Percentiles rank a stretch among this genome's conserved stretches.
These are phyloP conservation scores for Zaprionus gabonicus DNA, from an alignment of 1,140 invertebrate species.

Conservation along the genomic window DNA sequence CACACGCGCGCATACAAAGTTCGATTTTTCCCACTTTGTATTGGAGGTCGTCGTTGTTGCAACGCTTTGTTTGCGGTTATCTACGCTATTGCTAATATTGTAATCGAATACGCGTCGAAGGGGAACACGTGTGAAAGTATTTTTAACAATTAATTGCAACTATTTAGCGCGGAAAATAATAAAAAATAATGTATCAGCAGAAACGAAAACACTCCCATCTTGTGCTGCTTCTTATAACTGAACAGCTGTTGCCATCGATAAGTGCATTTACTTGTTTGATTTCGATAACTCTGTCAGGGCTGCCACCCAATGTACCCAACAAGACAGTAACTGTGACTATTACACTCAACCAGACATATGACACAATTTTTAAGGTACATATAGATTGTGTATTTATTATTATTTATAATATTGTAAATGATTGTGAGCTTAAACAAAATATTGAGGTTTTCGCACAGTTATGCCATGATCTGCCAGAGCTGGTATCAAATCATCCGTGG, in stretches of 20 bases:
- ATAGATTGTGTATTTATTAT: neutral
- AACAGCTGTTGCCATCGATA: slow-evolving; percentile 84
- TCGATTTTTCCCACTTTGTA: slow-evolving; percentile 80
- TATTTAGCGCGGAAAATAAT: slow-evolving; percentile 59
- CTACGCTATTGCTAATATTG: slow-evolving; percentile 26
- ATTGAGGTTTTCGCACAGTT: slow-evolving; percentile 96
- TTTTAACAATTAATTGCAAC: slow-evolving; percentile 43
- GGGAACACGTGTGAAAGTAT: slow-evolving; percentile 39
- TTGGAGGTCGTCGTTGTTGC: slow-evolving; percentile 68
- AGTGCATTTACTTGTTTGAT: slow-evolving; percentile 37
- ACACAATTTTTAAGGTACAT: neutral
- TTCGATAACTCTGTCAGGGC: slow-evolving; percentile 18
- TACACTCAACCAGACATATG: neutral
- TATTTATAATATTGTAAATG: slow-evolving; percentile 59
- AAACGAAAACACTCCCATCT: slow-evolving; percentile 77
- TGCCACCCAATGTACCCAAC: neutral
- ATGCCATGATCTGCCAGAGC: slow-evolving; percentile 98
- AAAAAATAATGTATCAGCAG: slow-evolving; percentile 52
- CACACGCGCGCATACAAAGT: slow-evolving; percentile 54
- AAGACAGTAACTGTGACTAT: slow-evolving; percentile 16
- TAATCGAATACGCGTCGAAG: slow-evolving; percentile 25
- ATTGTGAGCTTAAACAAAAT: slow-evolving; percentile 84
- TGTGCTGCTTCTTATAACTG: slow-evolving; percentile 54
- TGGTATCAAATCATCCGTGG: slow-evolving; percentile 97
- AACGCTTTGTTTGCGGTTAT: slow-evolving; percentile 54